Evolutionary conservation across 2,888 invertebrate species (phyloP).

Genomic region (Parapristionchus giblindavisi): DNA sequence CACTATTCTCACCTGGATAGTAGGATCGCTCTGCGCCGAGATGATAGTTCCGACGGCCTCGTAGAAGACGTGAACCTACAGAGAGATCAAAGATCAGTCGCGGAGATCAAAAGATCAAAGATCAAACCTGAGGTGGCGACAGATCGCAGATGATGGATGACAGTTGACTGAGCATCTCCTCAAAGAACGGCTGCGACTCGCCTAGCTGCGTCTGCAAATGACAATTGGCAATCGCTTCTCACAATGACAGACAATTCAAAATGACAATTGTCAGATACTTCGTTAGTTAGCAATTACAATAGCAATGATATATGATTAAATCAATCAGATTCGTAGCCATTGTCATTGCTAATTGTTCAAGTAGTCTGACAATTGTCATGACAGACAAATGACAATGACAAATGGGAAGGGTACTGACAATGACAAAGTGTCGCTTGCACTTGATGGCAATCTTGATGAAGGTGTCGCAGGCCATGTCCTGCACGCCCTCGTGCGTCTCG

Average conservation of each 20-base stretch:
- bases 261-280: too few species aligned
- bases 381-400: too few species aligned
- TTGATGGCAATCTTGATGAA: slow-evolving; percentile 99
- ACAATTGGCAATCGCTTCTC: too few species aligned
- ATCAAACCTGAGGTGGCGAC: slow-evolving; percentile 84
- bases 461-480: slow-evolving; percentile 99
- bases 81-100: too few species aligned
- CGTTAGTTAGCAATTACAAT: too few species aligned
- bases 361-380: too few species aligned
- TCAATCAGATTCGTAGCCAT: too few species aligned
- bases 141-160: slow-evolving; percentile 98
- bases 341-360: too few species aligned
- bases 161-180: slow-evolving; percentile 94
- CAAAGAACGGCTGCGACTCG: slow-evolving; percentile 95
- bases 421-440: slow-evolving; percentile 96
- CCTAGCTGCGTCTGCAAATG: slow-evolving; percentile 85
- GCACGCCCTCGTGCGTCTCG: slow-evolving; percentile 97
- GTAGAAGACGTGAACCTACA: slow-evolving; percentile 93
- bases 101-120: not conserved
- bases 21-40: slow-evolving; percentile 79
- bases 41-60: slow-evolving; percentile 99
- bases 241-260: too few species aligned
- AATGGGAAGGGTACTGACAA: slow-evolving; percentile 61
- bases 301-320: too few species aligned
- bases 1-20: slow-evolving; percentile 8